phyloP scores from a whole-genome alignment of 2,797 vertebrate genomes.

The Phylloscopus collybita region DNA sequence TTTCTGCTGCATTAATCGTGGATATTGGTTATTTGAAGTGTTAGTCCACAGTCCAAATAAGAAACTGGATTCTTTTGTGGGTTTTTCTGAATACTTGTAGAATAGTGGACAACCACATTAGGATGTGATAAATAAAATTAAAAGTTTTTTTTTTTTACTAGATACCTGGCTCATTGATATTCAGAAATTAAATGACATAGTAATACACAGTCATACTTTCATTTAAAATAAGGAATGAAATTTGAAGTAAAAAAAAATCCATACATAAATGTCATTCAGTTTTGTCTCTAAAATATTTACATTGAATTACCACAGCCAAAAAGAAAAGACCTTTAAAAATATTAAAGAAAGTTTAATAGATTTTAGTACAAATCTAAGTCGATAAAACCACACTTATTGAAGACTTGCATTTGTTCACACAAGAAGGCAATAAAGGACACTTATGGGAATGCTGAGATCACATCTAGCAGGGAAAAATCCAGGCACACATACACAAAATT shows the following conservation, averaged over 20 bases:
- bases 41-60: not conserved
- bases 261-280: not conserved
- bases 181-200: not conserved
- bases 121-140: not conserved
- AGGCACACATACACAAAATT: not conserved
- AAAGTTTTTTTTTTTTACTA: not conserved
- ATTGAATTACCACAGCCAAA: not conserved
- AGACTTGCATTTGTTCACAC: not conserved
- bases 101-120: not conserved
- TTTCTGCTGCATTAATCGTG: not conserved
- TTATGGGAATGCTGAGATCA: not conserved
- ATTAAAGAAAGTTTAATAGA: not conserved
- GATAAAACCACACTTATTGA: not conserved
- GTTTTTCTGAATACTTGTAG: not conserved
- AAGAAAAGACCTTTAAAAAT: not conserved
- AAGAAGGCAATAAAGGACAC: slow-evolving; percentile 37
- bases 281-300: slow-evolving; percentile 16
- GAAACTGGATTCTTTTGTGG: not conserved
- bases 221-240: not conserved
- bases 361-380: not conserved
- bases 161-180: not conserved
- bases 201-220: not conserved
- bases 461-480: not conserved
- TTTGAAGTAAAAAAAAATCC: not conserved
- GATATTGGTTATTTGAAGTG: not conserved